These are phyloP conservation scores for Morphnarchus princeps DNA, from an alignment of 2,113 vertebrate genomes.

Conservation along the genomic window DNA sequence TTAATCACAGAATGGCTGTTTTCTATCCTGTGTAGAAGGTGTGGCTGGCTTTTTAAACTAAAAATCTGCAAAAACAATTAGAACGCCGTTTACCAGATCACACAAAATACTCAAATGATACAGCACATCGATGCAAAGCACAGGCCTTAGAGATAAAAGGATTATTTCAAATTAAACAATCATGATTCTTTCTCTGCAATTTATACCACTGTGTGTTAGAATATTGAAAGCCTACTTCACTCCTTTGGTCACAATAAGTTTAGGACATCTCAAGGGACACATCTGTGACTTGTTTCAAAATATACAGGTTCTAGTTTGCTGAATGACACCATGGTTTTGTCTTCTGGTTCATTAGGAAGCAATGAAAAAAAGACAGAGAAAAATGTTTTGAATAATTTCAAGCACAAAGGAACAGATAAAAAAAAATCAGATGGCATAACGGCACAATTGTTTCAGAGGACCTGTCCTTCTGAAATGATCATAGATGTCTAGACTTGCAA, in stretches of 20 bases:
- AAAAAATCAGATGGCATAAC: neutral
- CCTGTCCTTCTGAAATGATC: conserved; percentile 40
- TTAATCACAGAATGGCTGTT: neutral
- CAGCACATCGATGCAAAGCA: neutral
- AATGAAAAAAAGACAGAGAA: neutral
- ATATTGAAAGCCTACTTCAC: neutral
- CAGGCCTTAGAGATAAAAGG: neutral
- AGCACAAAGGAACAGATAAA: neutral
- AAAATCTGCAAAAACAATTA: conserved; percentile 43
- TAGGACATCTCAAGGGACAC: neutral
- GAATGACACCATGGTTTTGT: neutral
- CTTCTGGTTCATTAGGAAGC: neutral
- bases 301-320: neutral
- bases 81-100: conserved; percentile 41
- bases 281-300: neutral
- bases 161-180: conserved; percentile 18
- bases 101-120: neutral
- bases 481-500: conserved; percentile 24
- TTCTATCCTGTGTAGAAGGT: neutral
- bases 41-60: neutral
- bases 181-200: neutral
- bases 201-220: fast-evolving
- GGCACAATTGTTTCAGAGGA: conserved; percentile 40
- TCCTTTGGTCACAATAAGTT: neutral
- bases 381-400: conserved; percentile 46